Conservation (phyloP, 2,888 invertebrate species). For the Xanthorhoe designata region DNA sequence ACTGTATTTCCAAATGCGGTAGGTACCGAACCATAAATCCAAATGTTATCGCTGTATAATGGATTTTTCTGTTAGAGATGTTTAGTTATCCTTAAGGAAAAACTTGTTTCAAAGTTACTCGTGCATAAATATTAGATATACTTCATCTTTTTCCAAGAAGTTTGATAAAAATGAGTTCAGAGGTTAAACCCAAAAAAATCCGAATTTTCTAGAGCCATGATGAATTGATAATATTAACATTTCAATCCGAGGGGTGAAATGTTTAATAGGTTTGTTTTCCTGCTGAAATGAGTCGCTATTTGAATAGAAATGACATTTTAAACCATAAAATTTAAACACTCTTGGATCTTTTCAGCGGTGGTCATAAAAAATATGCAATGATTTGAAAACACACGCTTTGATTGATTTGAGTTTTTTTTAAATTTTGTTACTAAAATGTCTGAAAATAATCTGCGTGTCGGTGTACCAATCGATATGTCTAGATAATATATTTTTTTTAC, state of each 20-base stretch:
- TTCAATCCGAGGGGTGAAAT: constrained; percentile 29
- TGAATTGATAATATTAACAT: constrained; percentile 34
- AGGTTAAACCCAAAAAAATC: background rate
- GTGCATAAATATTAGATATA: background rate
- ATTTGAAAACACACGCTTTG: too few species aligned
- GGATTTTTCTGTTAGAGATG: too few species aligned
- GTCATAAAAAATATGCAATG: background rate
- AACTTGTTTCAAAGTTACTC: constrained; percentile 3
- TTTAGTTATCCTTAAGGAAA: background rate
- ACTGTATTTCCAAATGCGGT: too few species aligned
- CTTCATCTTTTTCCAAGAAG: background rate
- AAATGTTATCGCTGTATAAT: too few species aligned
- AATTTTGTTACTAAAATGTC: too few species aligned
- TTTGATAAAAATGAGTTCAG: background rate
- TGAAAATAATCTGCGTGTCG: too few species aligned
- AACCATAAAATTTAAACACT: background rate
- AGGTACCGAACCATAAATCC: too few species aligned
- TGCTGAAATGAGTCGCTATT: constrained; percentile 10
- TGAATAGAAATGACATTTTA: constrained; percentile 2
- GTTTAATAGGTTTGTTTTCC: constrained; percentile 23
- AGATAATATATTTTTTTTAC: too few species aligned
- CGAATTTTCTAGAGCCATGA: constrained; percentile 21
- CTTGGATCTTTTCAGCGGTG: background rate
- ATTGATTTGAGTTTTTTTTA: too few species aligned
- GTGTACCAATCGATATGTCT: too few species aligned